These are phyloP conservation scores for Leptarthrus brevirostris DNA, from an alignment of 2,888 invertebrate species.

Conservation along the genomic window DNA sequence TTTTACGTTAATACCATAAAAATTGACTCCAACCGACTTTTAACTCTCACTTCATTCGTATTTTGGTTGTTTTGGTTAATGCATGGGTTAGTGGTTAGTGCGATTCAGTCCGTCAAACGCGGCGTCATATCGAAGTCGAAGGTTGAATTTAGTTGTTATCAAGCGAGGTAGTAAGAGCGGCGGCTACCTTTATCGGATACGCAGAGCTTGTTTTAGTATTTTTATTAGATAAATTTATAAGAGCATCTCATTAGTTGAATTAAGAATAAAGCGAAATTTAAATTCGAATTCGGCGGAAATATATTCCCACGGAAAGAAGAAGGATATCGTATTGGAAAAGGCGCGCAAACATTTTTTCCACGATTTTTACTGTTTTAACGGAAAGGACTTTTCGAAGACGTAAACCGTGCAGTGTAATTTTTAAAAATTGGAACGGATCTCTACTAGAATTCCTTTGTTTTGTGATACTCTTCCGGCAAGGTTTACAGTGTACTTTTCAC, in stretches of 20 bases:
- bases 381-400: constrained; percentile 2
- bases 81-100: constrained; percentile 56
- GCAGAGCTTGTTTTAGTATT: background rate
- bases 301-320: no score
- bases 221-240: no score
- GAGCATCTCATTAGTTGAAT: no score
- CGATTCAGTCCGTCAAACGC: constrained; percentile 27
- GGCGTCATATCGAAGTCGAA: constrained; percentile 5
- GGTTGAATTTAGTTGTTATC: constrained; percentile 28
- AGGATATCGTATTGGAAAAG: no score
- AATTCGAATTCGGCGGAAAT: no score
- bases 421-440: constrained; percentile 7
- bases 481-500: background rate
- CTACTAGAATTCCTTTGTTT: background rate
- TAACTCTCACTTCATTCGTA: constrained; percentile 66
- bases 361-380: no score
- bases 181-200: constrained; percentile 5
- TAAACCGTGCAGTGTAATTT: constrained; percentile 17
- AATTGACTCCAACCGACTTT: constrained; percentile 51
- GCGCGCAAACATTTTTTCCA: background rate
- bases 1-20: constrained; percentile 6
- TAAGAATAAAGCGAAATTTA: no score
- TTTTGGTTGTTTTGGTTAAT: constrained; percentile 66
- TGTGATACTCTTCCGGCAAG: background rate
- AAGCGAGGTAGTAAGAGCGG: constrained; percentile 12